A percentile compares a stretch with the other conserved stretches of the same genome.
These are phyloP conservation scores for Microcaecilia unicolor DNA, from an alignment of 2,797 vertebrate genomes.

Conservation along the genomic window DNA sequence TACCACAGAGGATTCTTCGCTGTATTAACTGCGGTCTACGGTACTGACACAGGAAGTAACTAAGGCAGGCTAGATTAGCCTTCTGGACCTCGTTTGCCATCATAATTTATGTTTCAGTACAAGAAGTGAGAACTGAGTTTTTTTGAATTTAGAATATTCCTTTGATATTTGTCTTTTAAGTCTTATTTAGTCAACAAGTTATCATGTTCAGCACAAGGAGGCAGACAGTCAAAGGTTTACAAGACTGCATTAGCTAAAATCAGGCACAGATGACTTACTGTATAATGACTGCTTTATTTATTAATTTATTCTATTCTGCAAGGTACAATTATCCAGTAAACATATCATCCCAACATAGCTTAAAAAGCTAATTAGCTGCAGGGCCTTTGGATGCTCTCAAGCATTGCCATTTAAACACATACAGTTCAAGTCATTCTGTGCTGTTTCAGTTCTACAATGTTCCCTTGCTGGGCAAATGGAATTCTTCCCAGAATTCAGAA, in stretches of 20 bases:
- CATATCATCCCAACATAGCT: not conserved
- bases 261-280: constrained; percentile 3
- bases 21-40: too few relatives aligned
- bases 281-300: constrained; percentile 6
- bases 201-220: not conserved
- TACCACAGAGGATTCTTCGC: too few relatives aligned
- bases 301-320: constrained; percentile 1
- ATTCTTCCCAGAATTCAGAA: constrained; percentile 11
- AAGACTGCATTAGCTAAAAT: constrained; percentile 1
- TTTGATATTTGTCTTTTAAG: not conserved
- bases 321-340: constrained; percentile 9
- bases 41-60: too few relatives aligned
- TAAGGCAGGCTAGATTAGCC: too few relatives aligned
- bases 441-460: not conserved
- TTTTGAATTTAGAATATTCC: not conserved
- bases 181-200: not conserved
- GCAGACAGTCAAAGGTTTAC: constrained; percentile 1
- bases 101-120: too few relatives aligned
- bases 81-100: too few relatives aligned
- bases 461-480: not conserved
- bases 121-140: not conserved
- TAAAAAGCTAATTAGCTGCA: constrained; percentile 8
- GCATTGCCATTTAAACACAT: not conserved
- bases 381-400: constrained; percentile 5
- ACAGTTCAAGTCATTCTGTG: not conserved